Conservation (phyloP, 2,113 vertebrate species). For the Microtus richardsoni region DNA sequence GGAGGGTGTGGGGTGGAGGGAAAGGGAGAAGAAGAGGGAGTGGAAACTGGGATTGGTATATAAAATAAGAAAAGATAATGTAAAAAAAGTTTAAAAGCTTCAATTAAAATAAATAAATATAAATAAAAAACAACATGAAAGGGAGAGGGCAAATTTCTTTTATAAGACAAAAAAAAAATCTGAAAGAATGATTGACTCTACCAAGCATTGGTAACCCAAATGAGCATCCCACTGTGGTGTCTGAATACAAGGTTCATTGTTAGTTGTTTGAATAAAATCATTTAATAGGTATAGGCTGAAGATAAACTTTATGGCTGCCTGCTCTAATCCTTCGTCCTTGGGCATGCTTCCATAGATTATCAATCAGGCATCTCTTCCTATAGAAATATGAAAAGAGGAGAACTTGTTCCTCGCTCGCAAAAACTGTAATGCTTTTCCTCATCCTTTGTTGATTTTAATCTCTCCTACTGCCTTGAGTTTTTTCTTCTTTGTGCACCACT, state of each 20-base stretch:
- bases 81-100: too few species aligned
- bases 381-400: neutral
- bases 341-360: neutral
- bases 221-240: constrained; percentile 76
- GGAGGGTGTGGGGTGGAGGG: too few species aligned
- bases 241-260: constrained; percentile 66
- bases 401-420: neutral
- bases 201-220: constrained; percentile 80
- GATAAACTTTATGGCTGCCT: neutral
- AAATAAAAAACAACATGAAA: constrained; percentile 76
- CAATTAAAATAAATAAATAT: too few species aligned
- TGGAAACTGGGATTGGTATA: too few species aligned
- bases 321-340: neutral
- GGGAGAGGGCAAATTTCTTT: constrained; percentile 78
- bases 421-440: neutral
- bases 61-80: too few species aligned
- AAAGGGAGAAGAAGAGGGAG: too few species aligned
- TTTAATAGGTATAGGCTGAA: neutral
- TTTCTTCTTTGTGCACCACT: neutral
- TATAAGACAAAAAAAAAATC: constrained; percentile 62
- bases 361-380: neutral
- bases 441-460: neutral
- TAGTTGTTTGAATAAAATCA: constrained; percentile 64
- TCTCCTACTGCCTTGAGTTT: neutral
- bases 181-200: constrained; percentile 79